These are phyloP conservation scores for Ectemnius lituratus DNA, from an alignment of 2,888 invertebrate genomes.

Conservation along the genomic window DNA sequence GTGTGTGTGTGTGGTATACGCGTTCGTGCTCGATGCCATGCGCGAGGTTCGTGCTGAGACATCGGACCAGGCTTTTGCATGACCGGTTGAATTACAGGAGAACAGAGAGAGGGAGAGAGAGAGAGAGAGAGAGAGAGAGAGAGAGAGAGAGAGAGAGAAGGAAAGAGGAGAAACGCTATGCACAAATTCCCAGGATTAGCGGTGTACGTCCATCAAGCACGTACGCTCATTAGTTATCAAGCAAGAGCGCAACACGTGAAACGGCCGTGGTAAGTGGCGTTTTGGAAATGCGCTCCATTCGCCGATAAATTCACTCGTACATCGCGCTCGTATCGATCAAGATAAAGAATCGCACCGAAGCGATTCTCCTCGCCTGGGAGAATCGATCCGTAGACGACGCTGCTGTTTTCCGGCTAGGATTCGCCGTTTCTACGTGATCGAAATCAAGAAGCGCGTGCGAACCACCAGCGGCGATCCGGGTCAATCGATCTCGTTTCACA, in stretches of 20 bases:
- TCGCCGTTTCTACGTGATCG: not conserved
- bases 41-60: too few relatives aligned
- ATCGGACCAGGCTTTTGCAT: too few relatives aligned
- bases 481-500: conserved; percentile 47
- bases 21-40: too few relatives aligned
- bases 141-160: too few relatives aligned
- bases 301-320: not conserved
- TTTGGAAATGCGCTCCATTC: not conserved
- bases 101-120: too few relatives aligned
- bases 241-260: conserved; percentile 6
- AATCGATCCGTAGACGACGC: not conserved
- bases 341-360: not conserved
- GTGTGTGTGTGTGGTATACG: too few relatives aligned
- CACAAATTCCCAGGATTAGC: not conserved
- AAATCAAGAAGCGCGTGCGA: conserved; percentile 18
- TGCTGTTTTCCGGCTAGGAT: not conserved
- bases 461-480: conserved; percentile 44
- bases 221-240: conserved; percentile 3
- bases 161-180: too few relatives aligned
- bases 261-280: not conserved
- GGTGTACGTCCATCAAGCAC: conserved; percentile 4
- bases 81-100: too few relatives aligned
- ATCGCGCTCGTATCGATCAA: conserved; percentile 5
- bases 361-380: not conserved
- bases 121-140: too few relatives aligned